Evolutionary conservation across 2,797 vertebrate species (phyloP).

Genomic region (Remorina albescens): DNA sequence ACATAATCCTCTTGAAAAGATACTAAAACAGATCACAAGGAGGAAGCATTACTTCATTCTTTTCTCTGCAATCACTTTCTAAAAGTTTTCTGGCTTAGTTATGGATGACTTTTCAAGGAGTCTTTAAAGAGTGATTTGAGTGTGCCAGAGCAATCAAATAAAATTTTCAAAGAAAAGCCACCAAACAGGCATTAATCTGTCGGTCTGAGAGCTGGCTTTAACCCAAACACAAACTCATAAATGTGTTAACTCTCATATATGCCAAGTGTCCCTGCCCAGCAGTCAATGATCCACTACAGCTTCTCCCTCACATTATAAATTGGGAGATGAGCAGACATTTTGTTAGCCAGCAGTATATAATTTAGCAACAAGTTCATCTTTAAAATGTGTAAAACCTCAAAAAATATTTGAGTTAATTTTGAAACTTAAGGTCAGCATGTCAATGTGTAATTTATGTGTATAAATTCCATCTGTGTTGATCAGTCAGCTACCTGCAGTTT

Average conservation of each 20-base stretch:
- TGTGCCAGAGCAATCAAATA: constrained; percentile 3
- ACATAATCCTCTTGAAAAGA: no score
- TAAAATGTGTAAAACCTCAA: not conserved
- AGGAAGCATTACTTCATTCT: not conserved
- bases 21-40: not conserved
- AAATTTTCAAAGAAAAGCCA: constrained; percentile 2
- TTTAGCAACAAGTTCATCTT: no score
- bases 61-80: not conserved
- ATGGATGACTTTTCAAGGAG: constrained; percentile 7
- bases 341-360: not conserved
- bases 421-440: no score
- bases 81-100: not conserved
- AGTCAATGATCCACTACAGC: constrained; percentile 3
- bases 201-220: constrained; percentile 12
- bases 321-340: not conserved
- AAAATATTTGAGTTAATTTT: no score
- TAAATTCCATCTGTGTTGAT: no score
- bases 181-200: constrained; percentile 11
- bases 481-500: not conserved
- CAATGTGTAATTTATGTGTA: no score
- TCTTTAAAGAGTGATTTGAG: not conserved
- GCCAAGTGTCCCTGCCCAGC: constrained; percentile 6
- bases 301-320: not conserved
- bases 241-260: constrained; percentile 14
- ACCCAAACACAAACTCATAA: constrained; percentile 13